A percentile compares a stretch with the other conserved stretches of the same genome.
These are phyloP conservation scores for Loripinus fragilis DNA, from an alignment of 2,888 invertebrate species.

Conservation along the genomic window DNA sequence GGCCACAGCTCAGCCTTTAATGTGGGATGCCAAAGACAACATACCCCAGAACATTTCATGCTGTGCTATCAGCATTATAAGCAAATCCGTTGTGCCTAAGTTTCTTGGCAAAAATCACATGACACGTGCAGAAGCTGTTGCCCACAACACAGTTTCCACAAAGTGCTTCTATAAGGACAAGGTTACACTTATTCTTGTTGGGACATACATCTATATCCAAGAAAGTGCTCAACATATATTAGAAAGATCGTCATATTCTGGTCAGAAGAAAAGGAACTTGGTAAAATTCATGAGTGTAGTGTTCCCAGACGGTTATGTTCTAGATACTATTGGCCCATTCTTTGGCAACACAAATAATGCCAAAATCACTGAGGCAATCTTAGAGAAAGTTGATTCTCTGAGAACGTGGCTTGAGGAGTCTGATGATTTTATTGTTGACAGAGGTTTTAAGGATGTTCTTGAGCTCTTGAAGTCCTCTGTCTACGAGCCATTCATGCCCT, in stretches of 20 bases:
- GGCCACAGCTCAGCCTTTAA: not conserved
- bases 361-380: not conserved
- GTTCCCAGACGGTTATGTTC: slow-evolving; percentile 6
- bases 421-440: no score
- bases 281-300: slow-evolving; percentile 18
- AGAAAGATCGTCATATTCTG: not conserved
- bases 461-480: not conserved
- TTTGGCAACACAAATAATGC: not conserved
- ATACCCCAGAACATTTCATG: not conserved
- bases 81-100: not conserved
- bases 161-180: not conserved
- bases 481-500: not conserved
- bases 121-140: slow-evolving; percentile 3
- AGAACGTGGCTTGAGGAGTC: not conserved
- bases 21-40: not conserved
- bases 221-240: not conserved
- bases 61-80: not conserved
- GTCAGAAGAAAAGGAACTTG: slow-evolving; percentile 18
- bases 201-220: slow-evolving; percentile 11
- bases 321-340: no score
- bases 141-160: not conserved
- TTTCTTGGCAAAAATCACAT: not conserved
- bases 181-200: slow-evolving; percentile 1
- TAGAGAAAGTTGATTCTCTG: not conserved
- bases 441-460: not conserved